Conservation (phyloP, 2,113 vertebrate genomes). For the human region DNA sequence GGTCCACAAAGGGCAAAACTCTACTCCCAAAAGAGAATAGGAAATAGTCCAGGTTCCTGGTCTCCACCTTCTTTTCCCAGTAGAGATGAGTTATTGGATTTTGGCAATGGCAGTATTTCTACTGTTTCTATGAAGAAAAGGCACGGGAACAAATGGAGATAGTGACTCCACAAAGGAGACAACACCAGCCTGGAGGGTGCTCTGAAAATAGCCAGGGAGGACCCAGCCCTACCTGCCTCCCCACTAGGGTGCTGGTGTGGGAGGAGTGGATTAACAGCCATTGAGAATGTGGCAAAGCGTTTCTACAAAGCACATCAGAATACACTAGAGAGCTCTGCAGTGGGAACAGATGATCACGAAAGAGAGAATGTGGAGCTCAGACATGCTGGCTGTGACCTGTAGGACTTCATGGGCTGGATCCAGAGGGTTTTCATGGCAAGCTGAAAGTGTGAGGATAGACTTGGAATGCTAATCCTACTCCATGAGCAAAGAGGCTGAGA, state of each 20-base stretch:
- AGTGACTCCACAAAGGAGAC: neutral
- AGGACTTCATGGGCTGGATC: neutral
- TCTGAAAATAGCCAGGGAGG: neutral
- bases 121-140: neutral
- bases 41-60: neutral
- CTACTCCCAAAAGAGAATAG: neutral
- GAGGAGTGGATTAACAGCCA: neutral
- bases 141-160: neutral
- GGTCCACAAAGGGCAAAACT: neutral
- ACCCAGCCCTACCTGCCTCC: neutral
- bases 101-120: neutral
- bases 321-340: neutral
- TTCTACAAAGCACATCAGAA: neutral
- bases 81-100: neutral
- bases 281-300: neutral
- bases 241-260: neutral
- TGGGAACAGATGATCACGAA: neutral
- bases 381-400: neutral
- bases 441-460: neutral
- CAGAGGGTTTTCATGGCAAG: neutral
- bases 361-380: neutral
- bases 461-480: neutral
- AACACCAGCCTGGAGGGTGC: neutral
- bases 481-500: neutral
- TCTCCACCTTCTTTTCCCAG: neutral